These are phyloP conservation scores for Clarias gariepinus DNA, from an alignment of 2,113 vertebrate genomes.

Conservation along the genomic window DNA sequence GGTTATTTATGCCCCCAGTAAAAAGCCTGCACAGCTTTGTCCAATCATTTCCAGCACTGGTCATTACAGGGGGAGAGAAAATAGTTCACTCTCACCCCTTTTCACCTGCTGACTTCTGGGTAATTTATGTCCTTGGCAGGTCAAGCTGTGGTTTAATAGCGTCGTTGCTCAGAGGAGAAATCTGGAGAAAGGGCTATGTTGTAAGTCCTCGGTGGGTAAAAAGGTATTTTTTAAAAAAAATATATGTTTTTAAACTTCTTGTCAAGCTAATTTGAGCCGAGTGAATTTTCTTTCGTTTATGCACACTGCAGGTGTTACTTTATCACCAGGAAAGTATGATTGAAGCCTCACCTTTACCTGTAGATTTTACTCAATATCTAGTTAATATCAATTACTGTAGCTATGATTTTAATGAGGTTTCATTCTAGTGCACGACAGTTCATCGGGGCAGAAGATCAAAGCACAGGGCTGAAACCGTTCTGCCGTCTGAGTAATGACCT, in stretches of 20 bases:
- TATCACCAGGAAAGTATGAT: neutral
- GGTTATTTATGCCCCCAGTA: neutral
- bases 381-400: neutral
- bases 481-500: neutral
- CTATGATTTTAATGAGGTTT: neutral
- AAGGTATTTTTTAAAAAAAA: neutral
- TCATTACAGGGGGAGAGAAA: neutral
- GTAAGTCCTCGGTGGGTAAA: constrained; percentile 1
- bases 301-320: neutral
- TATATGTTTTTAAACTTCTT: neutral
- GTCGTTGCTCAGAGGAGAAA: neutral
- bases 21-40: constrained; percentile 13
- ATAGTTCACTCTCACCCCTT: constrained; percentile 15
- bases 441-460: neutral
- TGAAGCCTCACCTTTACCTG: neutral
- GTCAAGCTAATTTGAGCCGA: neutral
- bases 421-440: neutral
- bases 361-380: neutral
- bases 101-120: constrained; percentile 28
- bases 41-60: constrained; percentile 3
- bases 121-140: constrained; percentile 21
- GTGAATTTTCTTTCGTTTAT: neutral
- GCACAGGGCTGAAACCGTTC: neutral
- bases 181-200: neutral
- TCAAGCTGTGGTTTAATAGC: constrained; percentile 14